Percentiles rank a stretch among this genome's conserved stretches.
Evolutionary conservation across 2,797 vertebrate species (phyloP).

Genomic region (Cottoperca gobio): DNA sequence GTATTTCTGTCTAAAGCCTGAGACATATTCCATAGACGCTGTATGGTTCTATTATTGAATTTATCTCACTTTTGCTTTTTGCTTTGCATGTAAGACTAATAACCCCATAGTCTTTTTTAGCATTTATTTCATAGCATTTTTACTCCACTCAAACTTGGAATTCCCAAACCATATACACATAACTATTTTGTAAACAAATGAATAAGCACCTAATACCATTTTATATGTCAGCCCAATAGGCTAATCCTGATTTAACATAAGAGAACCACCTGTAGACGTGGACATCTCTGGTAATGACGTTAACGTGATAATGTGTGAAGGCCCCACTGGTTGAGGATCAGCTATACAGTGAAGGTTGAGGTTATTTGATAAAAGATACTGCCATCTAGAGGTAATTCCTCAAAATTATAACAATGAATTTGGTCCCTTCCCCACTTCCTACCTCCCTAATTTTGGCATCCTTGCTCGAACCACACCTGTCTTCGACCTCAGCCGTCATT

Average conservation of each 20-base stretch:
- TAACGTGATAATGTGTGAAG: conserved; percentile 4
- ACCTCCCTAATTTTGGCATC: too few relatives aligned
- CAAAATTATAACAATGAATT: conserved; percentile 3
- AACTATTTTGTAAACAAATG: neutral
- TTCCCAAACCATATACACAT: neutral
- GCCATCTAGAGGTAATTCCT: conserved; percentile 56
- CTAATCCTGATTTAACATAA: neutral
- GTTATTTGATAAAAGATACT: conserved; percentile 42
- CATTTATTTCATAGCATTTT: too few relatives aligned
- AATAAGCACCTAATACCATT: neutral
- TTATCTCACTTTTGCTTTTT: neutral
- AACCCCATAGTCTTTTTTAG: neutral
- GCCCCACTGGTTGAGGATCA: neutral
- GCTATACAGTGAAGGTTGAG: neutral
- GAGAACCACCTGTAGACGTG: neutral
- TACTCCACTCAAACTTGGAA: neutral
- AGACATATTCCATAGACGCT: neutral
- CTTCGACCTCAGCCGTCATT: too few relatives aligned
- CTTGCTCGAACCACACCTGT: too few relatives aligned
- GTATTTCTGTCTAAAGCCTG: neutral
- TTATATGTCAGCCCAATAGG: neutral
- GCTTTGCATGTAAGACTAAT: neutral
- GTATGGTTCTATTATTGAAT: neutral
- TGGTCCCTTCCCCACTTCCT: too few relatives aligned
- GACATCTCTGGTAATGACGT: neutral